Conservation (phyloP, 2,888 invertebrate genomes). For the Ormyrus nitidulus region DNA sequence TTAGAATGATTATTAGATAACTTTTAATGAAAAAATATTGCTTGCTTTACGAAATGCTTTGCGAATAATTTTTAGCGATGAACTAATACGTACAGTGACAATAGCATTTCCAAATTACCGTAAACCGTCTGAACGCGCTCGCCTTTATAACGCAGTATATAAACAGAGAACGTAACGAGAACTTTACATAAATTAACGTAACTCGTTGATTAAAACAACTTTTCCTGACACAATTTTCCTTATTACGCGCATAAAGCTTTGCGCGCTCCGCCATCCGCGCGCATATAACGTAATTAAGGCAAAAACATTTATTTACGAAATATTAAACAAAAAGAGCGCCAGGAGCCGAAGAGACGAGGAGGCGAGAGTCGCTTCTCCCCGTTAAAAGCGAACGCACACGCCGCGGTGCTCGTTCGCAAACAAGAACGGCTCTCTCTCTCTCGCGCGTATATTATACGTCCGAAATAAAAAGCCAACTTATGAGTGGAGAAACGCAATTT, state of each 20-base stretch:
- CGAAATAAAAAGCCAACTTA: constrained; percentile 31
- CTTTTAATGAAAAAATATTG: too few species aligned
- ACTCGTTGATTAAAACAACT: constrained; percentile 19
- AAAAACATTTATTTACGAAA: constrained; percentile 19
- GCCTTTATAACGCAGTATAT: not conserved
- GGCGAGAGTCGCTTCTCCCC: not conserved
- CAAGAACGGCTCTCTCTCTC: not conserved
- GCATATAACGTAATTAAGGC: constrained; percentile 25
- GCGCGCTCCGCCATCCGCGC: not conserved
- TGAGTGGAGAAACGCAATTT: constrained; percentile 34
- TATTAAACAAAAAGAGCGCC: not conserved
- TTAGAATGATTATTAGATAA: too few species aligned
- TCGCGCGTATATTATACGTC: constrained; percentile 13
- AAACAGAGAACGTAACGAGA: not conserved
- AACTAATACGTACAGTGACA: too few species aligned
- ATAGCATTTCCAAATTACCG: too few species aligned
- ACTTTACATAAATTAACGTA: constrained; percentile 17
- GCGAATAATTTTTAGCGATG: too few species aligned
- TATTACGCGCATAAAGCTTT: constrained; percentile 24
- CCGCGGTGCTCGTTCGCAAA: too few species aligned
- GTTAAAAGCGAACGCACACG: not conserved
- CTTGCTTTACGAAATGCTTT: too few species aligned
- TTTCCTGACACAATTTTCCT: not conserved
- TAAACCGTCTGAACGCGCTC: too few species aligned
- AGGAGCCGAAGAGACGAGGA: too few species aligned